These are phyloP conservation scores for Chloroclystis v-ata DNA, from an alignment of 2,888 invertebrate genomes.

Conservation along the genomic window DNA sequence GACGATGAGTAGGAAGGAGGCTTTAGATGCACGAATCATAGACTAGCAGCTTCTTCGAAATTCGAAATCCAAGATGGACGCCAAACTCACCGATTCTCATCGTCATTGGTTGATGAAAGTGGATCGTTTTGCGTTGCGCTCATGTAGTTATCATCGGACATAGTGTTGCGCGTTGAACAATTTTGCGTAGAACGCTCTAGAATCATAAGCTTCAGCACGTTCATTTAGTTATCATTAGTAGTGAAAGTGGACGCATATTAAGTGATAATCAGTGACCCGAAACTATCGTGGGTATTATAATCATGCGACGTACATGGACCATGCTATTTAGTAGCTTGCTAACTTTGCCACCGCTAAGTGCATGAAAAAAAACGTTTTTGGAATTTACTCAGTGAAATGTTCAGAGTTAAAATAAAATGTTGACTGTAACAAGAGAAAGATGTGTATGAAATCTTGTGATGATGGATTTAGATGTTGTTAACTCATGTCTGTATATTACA, in stretches of 20 bases:
- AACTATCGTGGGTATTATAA: neutral
- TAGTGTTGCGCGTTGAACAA: conserved; percentile 5
- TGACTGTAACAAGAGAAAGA: no score
- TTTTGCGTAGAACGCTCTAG: neutral
- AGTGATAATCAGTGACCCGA: neutral
- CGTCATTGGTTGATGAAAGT: neutral
- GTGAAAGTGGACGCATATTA: conserved; percentile 1
- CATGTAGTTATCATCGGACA: conserved; percentile 5
- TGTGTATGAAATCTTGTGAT: no score
- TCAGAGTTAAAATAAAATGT: no score
- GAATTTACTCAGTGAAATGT: no score
- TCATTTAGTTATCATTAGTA: conserved; percentile 2
- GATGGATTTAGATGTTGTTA: no score
- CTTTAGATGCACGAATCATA: neutral
- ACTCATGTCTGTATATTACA: no score
- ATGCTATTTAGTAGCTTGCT: neutral
- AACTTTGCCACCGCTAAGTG: neutral
- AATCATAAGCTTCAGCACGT: conserved; percentile 2
- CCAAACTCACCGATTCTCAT: neutral
- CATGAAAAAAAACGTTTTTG: neutral
- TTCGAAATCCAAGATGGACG: neutral
- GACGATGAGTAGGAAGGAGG: no score
- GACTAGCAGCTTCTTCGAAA: no score
- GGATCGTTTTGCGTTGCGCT: conserved; percentile 4
- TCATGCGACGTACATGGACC: neutral